A percentile compares a stretch with the other conserved stretches of the same genome.
These are phyloP conservation scores for Clupea harengus DNA, from an alignment of 2,113 vertebrate genomes.

Conservation along the genomic window DNA sequence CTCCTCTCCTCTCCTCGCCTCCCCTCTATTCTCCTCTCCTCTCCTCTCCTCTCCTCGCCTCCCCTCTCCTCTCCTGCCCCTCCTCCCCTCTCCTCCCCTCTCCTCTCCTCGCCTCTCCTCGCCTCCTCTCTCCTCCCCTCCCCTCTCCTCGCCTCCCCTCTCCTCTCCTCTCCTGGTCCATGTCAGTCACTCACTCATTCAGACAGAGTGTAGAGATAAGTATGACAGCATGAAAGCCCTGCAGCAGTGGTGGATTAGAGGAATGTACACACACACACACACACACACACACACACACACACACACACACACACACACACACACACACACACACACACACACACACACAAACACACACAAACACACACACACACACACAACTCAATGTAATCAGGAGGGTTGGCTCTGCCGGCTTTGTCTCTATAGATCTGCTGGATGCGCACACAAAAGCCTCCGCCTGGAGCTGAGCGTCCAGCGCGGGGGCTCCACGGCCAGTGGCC, in stretches of 20 bases:
- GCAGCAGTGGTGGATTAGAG: not conserved
- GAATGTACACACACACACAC: not conserved
- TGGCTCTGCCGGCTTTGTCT: no score
- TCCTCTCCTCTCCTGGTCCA: not conserved
- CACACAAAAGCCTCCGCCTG: no score
- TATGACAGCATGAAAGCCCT: not conserved
- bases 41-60: not conserved
- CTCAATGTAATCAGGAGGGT: no score
- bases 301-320: not conserved
- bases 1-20: not conserved
- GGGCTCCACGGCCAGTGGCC: no score
- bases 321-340: not conserved
- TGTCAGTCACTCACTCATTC: not conserved
- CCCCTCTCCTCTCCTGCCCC: not conserved
- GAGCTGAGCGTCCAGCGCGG: no score
- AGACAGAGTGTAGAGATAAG: not conserved
- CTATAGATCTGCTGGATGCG: no score
- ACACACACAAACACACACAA: not conserved
- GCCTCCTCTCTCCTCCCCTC: not conserved
- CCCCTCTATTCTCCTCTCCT: not conserved
- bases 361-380: not conserved
- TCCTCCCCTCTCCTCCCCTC: no score
- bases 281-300: not conserved
- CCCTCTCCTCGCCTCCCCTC: not conserved
- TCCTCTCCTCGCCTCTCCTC: not conserved